phyloP scores from a whole-genome alignment of 2,113 vertebrate genomes.

The Microcebus jonahi region DNA sequence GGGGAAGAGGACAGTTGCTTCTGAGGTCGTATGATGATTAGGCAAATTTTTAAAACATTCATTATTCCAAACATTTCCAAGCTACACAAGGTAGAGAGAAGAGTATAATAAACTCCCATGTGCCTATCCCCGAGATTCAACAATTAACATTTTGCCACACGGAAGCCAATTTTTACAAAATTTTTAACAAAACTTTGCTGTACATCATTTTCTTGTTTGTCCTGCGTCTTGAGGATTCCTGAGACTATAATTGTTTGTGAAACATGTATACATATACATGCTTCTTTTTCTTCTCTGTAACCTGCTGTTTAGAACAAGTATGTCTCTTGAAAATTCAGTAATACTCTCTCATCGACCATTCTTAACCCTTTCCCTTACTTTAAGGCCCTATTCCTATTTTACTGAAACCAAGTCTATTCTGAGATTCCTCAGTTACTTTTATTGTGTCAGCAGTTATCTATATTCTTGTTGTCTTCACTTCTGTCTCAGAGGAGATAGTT shows the following conservation, averaged over 20 bases:
- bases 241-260: not conserved
- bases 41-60: not conserved
- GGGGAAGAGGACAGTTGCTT: not conserved
- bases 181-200: not conserved
- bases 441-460: not conserved
- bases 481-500: not conserved
- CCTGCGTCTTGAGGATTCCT: not conserved
- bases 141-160: not conserved
- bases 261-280: not conserved
- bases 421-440: not conserved
- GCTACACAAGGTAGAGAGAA: not conserved
- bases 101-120: not conserved
- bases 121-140: not conserved
- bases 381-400: not conserved
- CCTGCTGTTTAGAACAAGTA: not conserved
- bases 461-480: not conserved
- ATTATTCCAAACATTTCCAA: conserved; percentile 27
- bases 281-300: not conserved
- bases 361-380: not conserved
- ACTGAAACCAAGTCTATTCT: not conserved
- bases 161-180: not conserved
- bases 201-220: not conserved
- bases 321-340: not conserved
- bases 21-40: not conserved
- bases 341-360: not conserved